Percentiles rank a stretch among this genome's conserved stretches.
Conservation (phyloP, 2,888 invertebrate species). For the Brachyptera putata region DNA sequence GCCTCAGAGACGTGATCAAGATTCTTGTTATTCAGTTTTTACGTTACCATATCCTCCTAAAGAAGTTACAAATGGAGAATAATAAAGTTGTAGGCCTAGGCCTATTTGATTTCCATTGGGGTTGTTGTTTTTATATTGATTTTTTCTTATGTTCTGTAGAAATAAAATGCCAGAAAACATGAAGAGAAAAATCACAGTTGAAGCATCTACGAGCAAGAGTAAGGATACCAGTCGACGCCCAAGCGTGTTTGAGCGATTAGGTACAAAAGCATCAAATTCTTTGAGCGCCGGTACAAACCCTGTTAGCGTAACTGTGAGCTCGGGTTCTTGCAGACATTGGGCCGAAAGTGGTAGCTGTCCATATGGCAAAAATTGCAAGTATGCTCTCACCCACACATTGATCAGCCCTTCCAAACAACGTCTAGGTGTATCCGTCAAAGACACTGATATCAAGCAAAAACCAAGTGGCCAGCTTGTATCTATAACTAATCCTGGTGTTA, state of each 20-base stretch:
- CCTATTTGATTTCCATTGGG: too few relatives aligned
- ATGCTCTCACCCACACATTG: slow-evolving; percentile 67
- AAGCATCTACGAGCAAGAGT: slow-evolving; percentile 65
- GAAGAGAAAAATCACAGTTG: slow-evolving; percentile 74
- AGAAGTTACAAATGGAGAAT: too few relatives aligned
- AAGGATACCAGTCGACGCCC: slow-evolving; percentile 54
- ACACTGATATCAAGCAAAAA: slow-evolving; percentile 44
- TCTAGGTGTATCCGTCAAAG: slow-evolving; percentile 62
- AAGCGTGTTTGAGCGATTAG: slow-evolving; percentile 79
- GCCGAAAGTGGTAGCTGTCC: slow-evolving; percentile 71
- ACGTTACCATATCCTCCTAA: too few relatives aligned
- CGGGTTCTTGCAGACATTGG: slow-evolving; percentile 71
- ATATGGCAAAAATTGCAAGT: slow-evolving; percentile 72
- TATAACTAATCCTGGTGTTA: slow-evolving; percentile 35
- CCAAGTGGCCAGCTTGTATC: not conserved
- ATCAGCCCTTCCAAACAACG: slow-evolving; percentile 72
- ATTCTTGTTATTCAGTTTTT: too few relatives aligned
- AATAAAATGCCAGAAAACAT: slow-evolving; percentile 46
- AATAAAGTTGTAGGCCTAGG: too few relatives aligned
- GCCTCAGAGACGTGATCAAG: too few relatives aligned
- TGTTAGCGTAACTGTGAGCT: slow-evolving; percentile 41
- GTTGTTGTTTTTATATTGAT: too few relatives aligned
- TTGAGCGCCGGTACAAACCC: slow-evolving; percentile 43
- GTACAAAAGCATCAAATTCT: slow-evolving; percentile 60
- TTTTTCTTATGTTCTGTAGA: too few relatives aligned